Evolutionary conservation across 1,140 invertebrate species (phyloP), one percentile per base, ranked within the genome.

Genomic region (Augochlora pura): DNA sequence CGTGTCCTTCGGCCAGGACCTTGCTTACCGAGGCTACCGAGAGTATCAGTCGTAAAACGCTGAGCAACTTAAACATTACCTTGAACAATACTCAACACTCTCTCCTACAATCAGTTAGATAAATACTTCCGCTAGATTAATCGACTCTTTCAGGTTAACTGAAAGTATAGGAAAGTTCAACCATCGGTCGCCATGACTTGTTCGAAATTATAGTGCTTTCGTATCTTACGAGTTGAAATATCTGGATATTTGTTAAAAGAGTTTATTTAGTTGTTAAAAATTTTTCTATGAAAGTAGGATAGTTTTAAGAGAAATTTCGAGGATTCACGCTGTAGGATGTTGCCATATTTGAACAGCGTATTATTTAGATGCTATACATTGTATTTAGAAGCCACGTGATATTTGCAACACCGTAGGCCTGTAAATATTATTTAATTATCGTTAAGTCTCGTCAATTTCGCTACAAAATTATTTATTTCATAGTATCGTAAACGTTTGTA

Each of bases 11-110:
- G 94, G 95, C 18, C 96, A 94, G 23, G 93, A 94, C 73, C 93
- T 96, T 10, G 96, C 96, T 76, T 95, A 96, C 86, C 93, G 95
- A 49, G 96, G 95, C 18, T 96, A 96, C 87, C 93, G 90, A 64
- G 90, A 94, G 32, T 95, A 95, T 84, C 72, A 86, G n/a, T 66
- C 74, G 0, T 77, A 82, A 78, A 4, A 49, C n/a, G 23, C 38
- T 21, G 49, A 18, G n/a, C 6, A 7, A 21, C n/a, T 57, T 57
- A 3, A 57, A 8, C 49, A 54, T 54, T 54, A 46, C 10, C 2
- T 46, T 46, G 12, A 46, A 46, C 12, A 46, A 14, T 46, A 52
- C 49, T 52, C 49, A 18, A 16, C 4, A 52, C 18, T 52, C 49
- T 52, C 18, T 32, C 32, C 32, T 32, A 21, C 14, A 18, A 52